A percentile compares a stretch with the other conserved stretches of the same genome.
Evolutionary conservation across 2,888 invertebrate genomes (phyloP).

Genomic region (Timandra comae): DNA sequence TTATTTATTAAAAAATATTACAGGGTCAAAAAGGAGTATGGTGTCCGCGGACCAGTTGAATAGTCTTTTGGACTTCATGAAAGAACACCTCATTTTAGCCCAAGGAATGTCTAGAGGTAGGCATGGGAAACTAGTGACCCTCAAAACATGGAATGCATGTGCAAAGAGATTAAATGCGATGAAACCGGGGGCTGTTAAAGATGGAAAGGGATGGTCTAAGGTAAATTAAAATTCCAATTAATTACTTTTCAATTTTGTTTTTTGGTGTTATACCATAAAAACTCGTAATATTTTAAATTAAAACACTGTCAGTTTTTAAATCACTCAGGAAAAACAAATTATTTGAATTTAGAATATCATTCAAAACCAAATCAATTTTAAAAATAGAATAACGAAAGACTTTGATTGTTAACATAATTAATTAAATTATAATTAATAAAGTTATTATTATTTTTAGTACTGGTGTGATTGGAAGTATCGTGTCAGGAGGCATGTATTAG

Average conservation of each 20-base stretch:
- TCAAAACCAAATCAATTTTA: too few relatives aligned
- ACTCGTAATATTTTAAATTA: too few relatives aligned
- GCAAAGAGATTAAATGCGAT: slow-evolving; percentile 41
- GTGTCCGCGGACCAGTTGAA: slow-evolving; percentile 41
- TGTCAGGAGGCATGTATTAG: slow-evolving; percentile 44
- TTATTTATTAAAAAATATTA: too few relatives aligned
- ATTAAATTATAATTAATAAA: too few relatives aligned
- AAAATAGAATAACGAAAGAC: too few relatives aligned
- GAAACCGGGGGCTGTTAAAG: slow-evolving; percentile 39
- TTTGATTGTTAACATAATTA: too few relatives aligned
- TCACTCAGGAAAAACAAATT: too few relatives aligned
- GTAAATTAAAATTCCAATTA: too few relatives aligned
- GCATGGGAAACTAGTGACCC: slow-evolving; percentile 39
- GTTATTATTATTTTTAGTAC: slow-evolving; percentile 39
- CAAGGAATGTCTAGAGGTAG: slow-evolving; percentile 40
- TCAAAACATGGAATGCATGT: slow-evolving; percentile 47
- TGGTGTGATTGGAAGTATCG: slow-evolving; percentile 61
- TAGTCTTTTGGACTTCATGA: slow-evolving; percentile 42
- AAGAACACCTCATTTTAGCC: slow-evolving; percentile 42
- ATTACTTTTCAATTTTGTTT: too few relatives aligned
- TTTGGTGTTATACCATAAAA: too few relatives aligned
- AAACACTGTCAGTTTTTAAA: too few relatives aligned
- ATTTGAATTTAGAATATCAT: too few relatives aligned
- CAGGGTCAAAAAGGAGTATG: slow-evolving; percentile 36
- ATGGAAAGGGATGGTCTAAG: slow-evolving; percentile 59